A percentile compares a stretch with the other conserved stretches of the same genome.
These are phyloP conservation scores for Pocota personata DNA, from an alignment of 2,888 invertebrate species.

Conservation along the genomic window DNA sequence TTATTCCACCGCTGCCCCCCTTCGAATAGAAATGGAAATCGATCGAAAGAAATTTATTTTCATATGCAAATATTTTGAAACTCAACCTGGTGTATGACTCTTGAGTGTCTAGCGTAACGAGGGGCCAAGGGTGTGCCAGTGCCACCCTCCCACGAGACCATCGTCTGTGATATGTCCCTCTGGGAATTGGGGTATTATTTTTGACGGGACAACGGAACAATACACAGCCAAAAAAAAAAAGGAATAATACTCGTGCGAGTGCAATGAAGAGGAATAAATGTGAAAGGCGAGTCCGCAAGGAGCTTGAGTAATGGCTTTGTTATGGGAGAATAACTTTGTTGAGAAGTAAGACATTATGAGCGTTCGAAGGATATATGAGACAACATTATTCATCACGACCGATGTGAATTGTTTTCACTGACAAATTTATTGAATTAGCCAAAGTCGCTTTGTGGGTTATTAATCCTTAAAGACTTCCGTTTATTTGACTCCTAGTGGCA, in stretches of 20 bases:
- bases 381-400: not conserved
- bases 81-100: slow-evolving; percentile 28
- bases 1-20: slow-evolving; percentile 1
- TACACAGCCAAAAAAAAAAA: slow-evolving; percentile 3
- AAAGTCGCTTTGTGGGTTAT: slow-evolving; percentile 8
- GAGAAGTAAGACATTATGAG: not conserved
- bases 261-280: slow-evolving; percentile 51
- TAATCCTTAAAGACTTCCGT: slow-evolving; percentile 32
- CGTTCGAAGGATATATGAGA: not conserved
- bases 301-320: slow-evolving; percentile 30
- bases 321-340: slow-evolving; percentile 23
- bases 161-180: slow-evolving; percentile 58
- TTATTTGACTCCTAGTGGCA: not conserved
- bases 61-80: slow-evolving; percentile 71
- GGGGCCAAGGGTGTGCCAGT: slow-evolving; percentile 3
- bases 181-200: slow-evolving; percentile 65
- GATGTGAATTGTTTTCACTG: not conserved
- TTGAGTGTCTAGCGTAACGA: not conserved
- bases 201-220: slow-evolving; percentile 51
- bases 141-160: slow-evolving; percentile 29
- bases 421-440: slow-evolving; percentile 45
- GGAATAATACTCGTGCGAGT: slow-evolving; percentile 23
- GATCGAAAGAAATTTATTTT: slow-evolving; percentile 69
- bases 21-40: slow-evolving; percentile 41
- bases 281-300: slow-evolving; percentile 38